Percentiles rank a stretch among this genome's conserved stretches.
These are phyloP conservation scores for Drosophila leonis DNA, from an alignment of 2,888 invertebrate species.

Conservation along the genomic window DNA sequence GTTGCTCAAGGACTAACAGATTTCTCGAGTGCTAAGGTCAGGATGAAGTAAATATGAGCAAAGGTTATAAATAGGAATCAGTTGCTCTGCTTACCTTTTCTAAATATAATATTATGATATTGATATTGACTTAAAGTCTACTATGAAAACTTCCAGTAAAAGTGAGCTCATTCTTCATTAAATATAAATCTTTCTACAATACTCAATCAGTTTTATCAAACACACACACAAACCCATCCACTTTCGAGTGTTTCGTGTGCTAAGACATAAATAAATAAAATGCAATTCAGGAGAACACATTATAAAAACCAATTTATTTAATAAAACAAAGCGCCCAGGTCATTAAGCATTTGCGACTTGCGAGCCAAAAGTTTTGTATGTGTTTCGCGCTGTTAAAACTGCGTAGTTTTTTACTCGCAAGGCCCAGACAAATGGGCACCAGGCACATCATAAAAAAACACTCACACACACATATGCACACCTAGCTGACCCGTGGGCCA, in stretches of 20 bases:
- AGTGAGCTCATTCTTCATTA: neutral
- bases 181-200: neutral
- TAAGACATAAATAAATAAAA: neutral
- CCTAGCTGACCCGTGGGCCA: slow-evolving; percentile 38
- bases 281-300: neutral
- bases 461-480: slow-evolving; percentile 22
- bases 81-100: neutral
- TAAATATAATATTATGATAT: neutral
- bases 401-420: slow-evolving; percentile 56
- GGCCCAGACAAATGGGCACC: slow-evolving; percentile 73
- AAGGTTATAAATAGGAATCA: neutral
- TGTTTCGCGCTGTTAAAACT: slow-evolving; percentile 38
- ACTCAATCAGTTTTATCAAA: neutral
- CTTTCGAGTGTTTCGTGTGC: neutral
- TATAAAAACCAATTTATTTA: slow-evolving; percentile 1
- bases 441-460: slow-evolving; percentile 21
- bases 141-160: neutral
- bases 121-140: neutral
- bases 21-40: too few species aligned
- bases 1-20: neutral
- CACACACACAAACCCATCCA: neutral
- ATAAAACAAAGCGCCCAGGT: neutral
- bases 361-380: slow-evolving; percentile 17
- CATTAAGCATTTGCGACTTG: neutral
- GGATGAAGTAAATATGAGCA: neutral